These are phyloP conservation scores for Hapalemur alaotrensis DNA, from an alignment of 2,797 vertebrate species.

Conservation along the genomic window DNA sequence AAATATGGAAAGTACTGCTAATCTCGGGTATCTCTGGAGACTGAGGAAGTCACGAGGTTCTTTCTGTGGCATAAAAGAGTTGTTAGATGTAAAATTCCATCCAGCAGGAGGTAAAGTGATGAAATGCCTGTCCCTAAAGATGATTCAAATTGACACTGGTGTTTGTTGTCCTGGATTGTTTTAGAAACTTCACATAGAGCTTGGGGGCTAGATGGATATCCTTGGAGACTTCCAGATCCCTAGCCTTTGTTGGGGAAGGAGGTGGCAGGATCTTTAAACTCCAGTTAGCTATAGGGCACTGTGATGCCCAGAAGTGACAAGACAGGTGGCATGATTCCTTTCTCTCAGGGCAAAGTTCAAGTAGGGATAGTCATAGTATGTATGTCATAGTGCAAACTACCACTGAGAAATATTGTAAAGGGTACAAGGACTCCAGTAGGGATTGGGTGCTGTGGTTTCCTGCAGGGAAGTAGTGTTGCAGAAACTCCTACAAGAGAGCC, in stretches of 20 bases:
- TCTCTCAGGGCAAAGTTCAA: neutral
- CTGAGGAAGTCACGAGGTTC: neutral
- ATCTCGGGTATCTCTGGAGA: neutral
- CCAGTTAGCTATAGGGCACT: neutral
- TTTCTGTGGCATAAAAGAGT: neutral
- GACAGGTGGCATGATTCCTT: neutral
- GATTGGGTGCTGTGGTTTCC: too few relatives aligned
- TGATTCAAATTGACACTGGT: neutral
- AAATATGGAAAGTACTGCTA: neutral
- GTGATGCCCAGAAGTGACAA: neutral
- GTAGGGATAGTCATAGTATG: neutral
- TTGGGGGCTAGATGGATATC: neutral
- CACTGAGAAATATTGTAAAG: neutral
- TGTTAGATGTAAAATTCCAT: neutral
- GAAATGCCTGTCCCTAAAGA: neutral
- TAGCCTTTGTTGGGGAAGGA: neutral
- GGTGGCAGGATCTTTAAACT: neutral
- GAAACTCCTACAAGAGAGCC: neutral
- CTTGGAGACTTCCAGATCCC: neutral
- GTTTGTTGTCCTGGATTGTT: neutral
- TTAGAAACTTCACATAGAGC: neutral
- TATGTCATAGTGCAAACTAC: neutral
- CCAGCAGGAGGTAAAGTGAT: neutral
- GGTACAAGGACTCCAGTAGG: neutral
- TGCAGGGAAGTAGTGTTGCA: neutral